A percentile compares a stretch with the other conserved stretches of the same genome.
phyloP scores from a whole-genome alignment of 2,113 vertebrate genomes.

The Etheostoma cragini region DNA sequence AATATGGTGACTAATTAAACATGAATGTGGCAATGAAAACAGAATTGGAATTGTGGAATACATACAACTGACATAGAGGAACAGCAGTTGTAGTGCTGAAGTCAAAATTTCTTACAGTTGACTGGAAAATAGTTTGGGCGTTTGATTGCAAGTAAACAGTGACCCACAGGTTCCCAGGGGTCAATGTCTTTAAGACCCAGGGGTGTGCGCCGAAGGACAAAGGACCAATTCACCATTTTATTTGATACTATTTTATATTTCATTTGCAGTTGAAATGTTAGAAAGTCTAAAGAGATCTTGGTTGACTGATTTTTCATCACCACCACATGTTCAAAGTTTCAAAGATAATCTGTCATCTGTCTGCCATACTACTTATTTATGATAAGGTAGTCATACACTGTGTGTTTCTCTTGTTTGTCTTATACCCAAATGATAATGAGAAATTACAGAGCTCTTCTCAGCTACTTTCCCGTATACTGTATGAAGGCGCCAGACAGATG shows the following conservation, averaged over 20 bases:
- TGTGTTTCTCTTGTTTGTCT: background rate
- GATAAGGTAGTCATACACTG: conserved; percentile 6
- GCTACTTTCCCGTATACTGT: conserved; percentile 15
- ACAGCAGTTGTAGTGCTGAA: background rate
- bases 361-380: conserved; percentile 10
- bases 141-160: conserved; percentile 29
- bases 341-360: background rate
- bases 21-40: background rate
- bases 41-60: background rate
- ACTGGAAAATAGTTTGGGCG: conserved; percentile 18
- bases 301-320: background rate
- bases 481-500: background rate
- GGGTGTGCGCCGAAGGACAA: conserved; percentile 9
- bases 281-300: background rate
- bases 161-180: conserved; percentile 2
- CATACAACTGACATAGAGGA: background rate
- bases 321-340: background rate
- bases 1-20: background rate
- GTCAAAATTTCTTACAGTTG: conserved; percentile 16
- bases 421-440: conserved; percentile 17
- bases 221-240: background rate
- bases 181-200: background rate
- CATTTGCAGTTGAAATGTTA: background rate
- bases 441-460: conserved; percentile 19
- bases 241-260: background rate